Evolutionary conservation across 1,140 invertebrate genomes (phyloP).

Genomic region (Eumaeus atala): DNA sequence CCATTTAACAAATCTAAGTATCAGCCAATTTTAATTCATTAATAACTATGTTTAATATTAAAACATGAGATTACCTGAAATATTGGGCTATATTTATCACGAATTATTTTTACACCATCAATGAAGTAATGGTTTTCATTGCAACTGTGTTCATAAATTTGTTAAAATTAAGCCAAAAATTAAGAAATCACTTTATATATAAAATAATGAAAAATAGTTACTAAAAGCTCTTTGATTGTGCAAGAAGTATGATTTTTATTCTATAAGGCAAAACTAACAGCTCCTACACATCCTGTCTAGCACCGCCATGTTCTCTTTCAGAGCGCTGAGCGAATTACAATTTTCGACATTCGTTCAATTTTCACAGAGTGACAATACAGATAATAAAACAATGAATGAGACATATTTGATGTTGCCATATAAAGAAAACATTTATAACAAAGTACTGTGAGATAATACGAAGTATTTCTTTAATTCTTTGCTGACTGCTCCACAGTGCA

Average conservation of each 20-base stretch:
- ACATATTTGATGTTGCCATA: constrained; percentile 7
- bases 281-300: constrained; percentile 67
- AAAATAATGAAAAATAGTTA: constrained; percentile 16
- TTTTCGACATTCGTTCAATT: constrained; percentile 20
- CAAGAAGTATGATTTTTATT: constrained; percentile 38
- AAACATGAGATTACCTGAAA: constrained; percentile 61
- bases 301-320: constrained; percentile 65
- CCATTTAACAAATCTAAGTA: neutral
- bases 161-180: constrained; percentile 24
- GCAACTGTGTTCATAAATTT: constrained; percentile 43
- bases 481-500: too few relatives aligned
- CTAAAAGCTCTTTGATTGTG: constrained; percentile 21
- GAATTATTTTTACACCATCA: constrained; percentile 72
- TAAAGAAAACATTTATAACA: neutral
- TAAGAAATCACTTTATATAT: constrained; percentile 23
- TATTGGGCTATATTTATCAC: constrained; percentile 68
- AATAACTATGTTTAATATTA: constrained; percentile 16
- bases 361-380: neutral
- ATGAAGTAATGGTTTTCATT: constrained; percentile 71
- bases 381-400: constrained; percentile 19
- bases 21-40: neutral
- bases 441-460: too few relatives aligned
- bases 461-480: too few relatives aligned
- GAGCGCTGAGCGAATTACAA: constrained; percentile 10
- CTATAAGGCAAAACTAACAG: constrained; percentile 58